phyloP scores from a whole-genome alignment of 2,113 vertebrate genomes.

The Malurus cyaneus region DNA sequence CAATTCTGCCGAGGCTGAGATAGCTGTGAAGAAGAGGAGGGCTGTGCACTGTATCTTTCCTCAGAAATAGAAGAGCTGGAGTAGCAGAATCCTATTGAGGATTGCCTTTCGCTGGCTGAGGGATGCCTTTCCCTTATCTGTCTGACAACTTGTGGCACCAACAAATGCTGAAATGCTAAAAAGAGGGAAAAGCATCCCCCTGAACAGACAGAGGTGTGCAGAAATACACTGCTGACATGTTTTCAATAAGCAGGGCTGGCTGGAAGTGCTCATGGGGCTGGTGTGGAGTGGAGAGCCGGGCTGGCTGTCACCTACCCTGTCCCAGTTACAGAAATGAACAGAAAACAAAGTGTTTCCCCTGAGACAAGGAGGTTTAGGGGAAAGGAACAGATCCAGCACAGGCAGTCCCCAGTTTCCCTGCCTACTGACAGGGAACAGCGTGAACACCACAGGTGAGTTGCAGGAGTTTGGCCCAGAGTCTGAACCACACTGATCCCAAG shows the following conservation, averaged over 20 bases:
- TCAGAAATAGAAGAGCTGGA: background rate
- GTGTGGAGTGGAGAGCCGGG: background rate
- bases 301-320: background rate
- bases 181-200: background rate
- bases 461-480: background rate
- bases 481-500: background rate
- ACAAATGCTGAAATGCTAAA: background rate
- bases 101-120: background rate
- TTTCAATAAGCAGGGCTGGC: background rate
- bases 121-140: background rate
- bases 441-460: rapidly evolving
- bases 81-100: background rate
- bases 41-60: background rate
- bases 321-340: rapidly evolving
- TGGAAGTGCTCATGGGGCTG: background rate
- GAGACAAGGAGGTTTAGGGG: background rate
- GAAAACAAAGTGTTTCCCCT: background rate
- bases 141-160: background rate
- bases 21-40: background rate
- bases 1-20: background rate
- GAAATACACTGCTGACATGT: background rate
- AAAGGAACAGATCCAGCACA: background rate
- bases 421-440: background rate
- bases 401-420: background rate
- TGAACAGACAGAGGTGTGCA: rapidly evolving